Percentiles rank a stretch among this genome's conserved stretches.
Conservation (phyloP, 2,113 vertebrate species). For the Nyctibius bracteatus region DNA sequence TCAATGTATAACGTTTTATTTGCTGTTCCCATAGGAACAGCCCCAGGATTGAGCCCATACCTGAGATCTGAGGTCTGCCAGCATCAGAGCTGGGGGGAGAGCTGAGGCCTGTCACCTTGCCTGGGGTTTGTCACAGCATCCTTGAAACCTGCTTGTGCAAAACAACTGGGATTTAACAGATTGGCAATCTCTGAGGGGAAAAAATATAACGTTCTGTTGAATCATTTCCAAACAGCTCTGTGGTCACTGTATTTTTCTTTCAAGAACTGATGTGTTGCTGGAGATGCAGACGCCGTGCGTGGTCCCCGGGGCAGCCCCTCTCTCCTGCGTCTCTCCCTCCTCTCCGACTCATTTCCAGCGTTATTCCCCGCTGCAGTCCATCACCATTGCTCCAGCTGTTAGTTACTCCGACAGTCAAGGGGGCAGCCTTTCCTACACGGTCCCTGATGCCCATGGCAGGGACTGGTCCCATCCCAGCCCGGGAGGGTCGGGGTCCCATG, state of each 20-base stretch:
- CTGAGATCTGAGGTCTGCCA: background rate
- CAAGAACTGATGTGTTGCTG: background rate
- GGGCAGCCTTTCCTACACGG: background rate
- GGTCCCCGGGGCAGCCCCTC: background rate
- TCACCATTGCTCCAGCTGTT: background rate
- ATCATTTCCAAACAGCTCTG: background rate
- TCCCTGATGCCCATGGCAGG: background rate
- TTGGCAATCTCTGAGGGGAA: rapidly evolving
- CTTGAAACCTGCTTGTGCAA: background rate
- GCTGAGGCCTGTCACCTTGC: background rate
- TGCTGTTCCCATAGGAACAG: background rate
- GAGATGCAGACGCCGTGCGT: background rate
- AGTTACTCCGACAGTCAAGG: background rate
- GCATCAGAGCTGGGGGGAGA: background rate
- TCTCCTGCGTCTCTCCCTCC: background rate
- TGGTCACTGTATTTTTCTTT: background rate
- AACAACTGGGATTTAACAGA: background rate
- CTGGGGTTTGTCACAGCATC: background rate
- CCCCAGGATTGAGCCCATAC: background rate
- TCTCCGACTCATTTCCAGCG: background rate
- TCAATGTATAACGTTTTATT: background rate
- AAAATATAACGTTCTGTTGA: background rate
- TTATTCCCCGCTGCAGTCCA: background rate
- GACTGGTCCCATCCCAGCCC: background rate
- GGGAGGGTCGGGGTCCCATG: rapidly evolving